Evolutionary conservation across 2,113 vertebrate genomes (phyloP).

Genomic region (Gopherus flavomarginatus): DNA sequence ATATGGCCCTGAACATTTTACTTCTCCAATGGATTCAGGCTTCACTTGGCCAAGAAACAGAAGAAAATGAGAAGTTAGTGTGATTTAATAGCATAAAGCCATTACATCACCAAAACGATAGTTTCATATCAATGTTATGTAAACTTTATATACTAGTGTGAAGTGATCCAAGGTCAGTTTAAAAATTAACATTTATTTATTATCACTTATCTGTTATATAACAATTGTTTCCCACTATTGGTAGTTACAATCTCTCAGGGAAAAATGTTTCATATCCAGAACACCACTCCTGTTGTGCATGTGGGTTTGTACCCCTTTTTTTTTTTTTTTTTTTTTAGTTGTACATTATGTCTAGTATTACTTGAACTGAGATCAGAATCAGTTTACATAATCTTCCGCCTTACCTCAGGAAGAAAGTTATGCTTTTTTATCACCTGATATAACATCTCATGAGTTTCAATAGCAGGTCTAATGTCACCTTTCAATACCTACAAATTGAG

Average conservation of each 20-base stretch:
- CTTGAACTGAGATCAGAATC: background rate
- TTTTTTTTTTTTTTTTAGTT: background rate
- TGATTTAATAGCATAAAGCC: background rate
- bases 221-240: background rate
- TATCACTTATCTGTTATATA: background rate
- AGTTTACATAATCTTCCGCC: background rate
- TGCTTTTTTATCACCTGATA: conserved; percentile 99
- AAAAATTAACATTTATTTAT: background rate
- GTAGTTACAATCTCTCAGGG: background rate
- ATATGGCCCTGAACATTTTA: background rate
- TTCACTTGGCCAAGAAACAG: background rate
- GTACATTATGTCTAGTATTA: background rate
- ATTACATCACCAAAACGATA: background rate
- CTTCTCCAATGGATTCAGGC: background rate
- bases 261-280: background rate
- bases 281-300: background rate
- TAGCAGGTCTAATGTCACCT: conserved; percentile 97
- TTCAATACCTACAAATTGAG: conserved; percentile 89
- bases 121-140: background rate
- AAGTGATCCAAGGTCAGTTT: background rate
- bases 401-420: conserved; percentile 98
- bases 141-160: background rate
- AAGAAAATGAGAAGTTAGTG: background rate
- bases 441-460: conserved; percentile 99
- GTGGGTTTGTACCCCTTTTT: background rate